Base-by-base conservation (phyloP, 2,797 vertebrate genomes). In the Pitangus sulphuratus region DNA sequence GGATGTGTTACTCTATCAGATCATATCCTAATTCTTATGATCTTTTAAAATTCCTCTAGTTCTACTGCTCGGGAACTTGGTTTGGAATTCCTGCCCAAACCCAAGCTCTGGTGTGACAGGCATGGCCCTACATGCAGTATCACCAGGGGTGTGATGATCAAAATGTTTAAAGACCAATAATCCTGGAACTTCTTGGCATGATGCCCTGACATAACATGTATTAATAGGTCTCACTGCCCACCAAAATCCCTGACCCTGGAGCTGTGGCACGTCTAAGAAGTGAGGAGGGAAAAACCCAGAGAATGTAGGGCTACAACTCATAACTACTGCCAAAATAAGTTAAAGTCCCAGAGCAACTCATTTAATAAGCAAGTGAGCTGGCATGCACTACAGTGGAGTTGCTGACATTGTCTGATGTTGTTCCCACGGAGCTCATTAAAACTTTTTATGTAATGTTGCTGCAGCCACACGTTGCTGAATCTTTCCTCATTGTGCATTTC, bases 361-460 rank as follows among this genome's bases (percentile, higher is more conserved):
- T 89, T 87, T 91, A 91, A 95, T 75, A 93, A 95, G 88, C 51
- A 68, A 88, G 80, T 30, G 91, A 95, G 64, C 86, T 76, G n/a
- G 84, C 91, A 91, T 50, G 10, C 80, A 66, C 56, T 65, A 77
- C 88, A 71, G 80, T 45, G 58, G 90, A 90, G 87, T 61, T 89
- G 96, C 96, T 95, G 95, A 92, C 71, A 84, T 88, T 37, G 85
- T 78, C 65, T 92, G 90, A 62, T 95, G 90, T 8, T 79, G 75
- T 35, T 96, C 95, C 93, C 90, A 77, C 56, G 47, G 86, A 94
- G 86, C 94, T 93, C 88, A 85, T 97, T 93, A 93, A 95, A 83
- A 31, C 70, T 84, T 68, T 90, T 90, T 68, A 85, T 90, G 81
- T 84, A 95, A 84, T 47, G 1, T 14, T 82, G 85, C 93, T 93